phyloP scores from a whole-genome alignment of 2,113 vertebrate genomes.

The Gobius niger region DNA sequence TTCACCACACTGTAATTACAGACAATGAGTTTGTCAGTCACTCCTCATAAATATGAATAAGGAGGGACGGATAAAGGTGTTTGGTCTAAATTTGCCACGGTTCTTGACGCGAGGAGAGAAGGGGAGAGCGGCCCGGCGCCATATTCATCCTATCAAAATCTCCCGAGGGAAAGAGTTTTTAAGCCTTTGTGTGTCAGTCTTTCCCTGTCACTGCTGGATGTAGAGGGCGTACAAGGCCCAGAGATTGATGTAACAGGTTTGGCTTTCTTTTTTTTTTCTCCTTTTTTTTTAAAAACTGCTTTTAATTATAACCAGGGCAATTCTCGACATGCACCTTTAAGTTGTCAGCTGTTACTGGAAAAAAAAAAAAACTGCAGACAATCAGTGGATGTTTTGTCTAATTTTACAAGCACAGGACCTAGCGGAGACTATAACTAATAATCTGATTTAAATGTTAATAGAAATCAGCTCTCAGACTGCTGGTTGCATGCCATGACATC shows the following conservation, averaged over 20 bases:
- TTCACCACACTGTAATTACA: conserved; percentile 78
- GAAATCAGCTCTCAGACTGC: conserved; percentile 13
- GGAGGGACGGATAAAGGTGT: conserved; percentile 72
- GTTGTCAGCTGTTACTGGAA: conserved; percentile 49
- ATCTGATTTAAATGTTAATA: conserved; percentile 27
- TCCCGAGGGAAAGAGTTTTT: conserved; percentile 66
- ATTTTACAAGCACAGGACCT: conserved; percentile 3
- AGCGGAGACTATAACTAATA: background rate
- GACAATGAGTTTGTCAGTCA: conserved; percentile 77
- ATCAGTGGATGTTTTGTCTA: conserved; percentile 6
- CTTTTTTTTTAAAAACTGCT: conserved; percentile 7
- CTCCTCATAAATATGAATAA: conserved; percentile 76
- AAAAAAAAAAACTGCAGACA: conserved; percentile 16
- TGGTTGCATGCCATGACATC: conserved; percentile 19
- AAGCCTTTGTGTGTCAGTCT: conserved; percentile 76
- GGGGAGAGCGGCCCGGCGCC: conserved; percentile 65
- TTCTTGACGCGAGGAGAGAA: conserved; percentile 68
- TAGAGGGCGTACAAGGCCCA: conserved; percentile 63
- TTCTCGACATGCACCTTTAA: conserved; percentile 31
- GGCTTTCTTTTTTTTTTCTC: conserved; percentile 33
- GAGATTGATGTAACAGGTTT: conserved; percentile 70
- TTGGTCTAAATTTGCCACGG: conserved; percentile 70
- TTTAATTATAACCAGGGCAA: conserved; percentile 35
- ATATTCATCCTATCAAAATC: conserved; percentile 72
- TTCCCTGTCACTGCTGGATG: conserved; percentile 68